phyloP scores from a whole-genome alignment of 2,113 vertebrate genomes.

The Agapornis roseicollis region DNA sequence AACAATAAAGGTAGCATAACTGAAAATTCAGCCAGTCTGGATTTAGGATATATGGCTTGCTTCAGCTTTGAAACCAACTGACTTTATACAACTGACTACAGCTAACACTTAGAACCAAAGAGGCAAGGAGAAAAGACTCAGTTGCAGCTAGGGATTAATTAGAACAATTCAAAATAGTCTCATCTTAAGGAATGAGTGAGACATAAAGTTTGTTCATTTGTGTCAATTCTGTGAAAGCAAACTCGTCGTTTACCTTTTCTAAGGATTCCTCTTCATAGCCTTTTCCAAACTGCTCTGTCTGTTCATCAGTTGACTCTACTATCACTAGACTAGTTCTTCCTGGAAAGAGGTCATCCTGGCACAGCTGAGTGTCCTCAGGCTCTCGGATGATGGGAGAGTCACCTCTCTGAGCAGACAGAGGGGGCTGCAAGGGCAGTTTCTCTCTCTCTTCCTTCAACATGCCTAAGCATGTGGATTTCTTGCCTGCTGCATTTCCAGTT shows the following conservation, averaged over 20 bases:
- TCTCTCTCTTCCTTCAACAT: slow-evolving; percentile 62
- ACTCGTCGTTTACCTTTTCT: slow-evolving; percentile 79
- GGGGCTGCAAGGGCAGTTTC: neutral
- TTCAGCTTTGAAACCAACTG: neutral
- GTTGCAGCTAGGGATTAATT: neutral
- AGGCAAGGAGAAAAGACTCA: neutral
- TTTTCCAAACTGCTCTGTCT: slow-evolving; percentile 68
- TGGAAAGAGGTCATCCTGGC: slow-evolving; percentile 36
- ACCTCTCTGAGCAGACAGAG: slow-evolving; percentile 59
- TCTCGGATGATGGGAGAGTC: slow-evolving; percentile 80
- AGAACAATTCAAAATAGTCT: neutral
- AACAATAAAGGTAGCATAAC: neutral
- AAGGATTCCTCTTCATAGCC: slow-evolving; percentile 78
- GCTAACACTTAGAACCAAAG: neutral
- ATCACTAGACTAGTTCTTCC: slow-evolving; percentile 72
- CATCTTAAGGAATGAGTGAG: rapidly evolving
- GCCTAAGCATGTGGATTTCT: neutral
- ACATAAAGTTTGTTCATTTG: neutral
- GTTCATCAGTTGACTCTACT: slow-evolving; percentile 79
- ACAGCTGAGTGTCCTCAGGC: slow-evolving; percentile 43
- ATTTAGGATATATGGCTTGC: neutral
- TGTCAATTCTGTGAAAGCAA: neutral
- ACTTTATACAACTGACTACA: neutral
- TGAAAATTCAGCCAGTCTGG: neutral
- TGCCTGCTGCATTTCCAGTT: neutral